These are phyloP conservation scores for Eristalis tenax DNA, from an alignment of 2,888 invertebrate species.

Conservation along the genomic window DNA sequence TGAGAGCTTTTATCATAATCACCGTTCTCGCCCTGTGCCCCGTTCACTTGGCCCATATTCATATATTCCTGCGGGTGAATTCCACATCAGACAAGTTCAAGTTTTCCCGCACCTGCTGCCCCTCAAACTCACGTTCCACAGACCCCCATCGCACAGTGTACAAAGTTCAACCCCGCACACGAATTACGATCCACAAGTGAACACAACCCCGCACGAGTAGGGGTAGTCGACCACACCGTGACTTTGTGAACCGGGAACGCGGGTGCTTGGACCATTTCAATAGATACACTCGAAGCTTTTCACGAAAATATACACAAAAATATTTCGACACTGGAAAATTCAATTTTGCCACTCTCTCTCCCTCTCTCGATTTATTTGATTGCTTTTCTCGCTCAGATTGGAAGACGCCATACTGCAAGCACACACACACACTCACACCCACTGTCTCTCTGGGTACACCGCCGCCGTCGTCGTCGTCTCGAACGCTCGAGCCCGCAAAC, in stretches of 20 bases:
- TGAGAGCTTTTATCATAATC: constrained; percentile 68
- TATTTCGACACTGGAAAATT: constrained; percentile 66
- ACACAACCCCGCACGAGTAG: background rate
- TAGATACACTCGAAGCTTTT: constrained; percentile 54
- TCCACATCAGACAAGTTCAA: constrained; percentile 61
- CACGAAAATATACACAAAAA: constrained; percentile 64
- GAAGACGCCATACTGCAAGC: constrained; percentile 61
- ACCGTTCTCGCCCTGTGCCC: constrained; percentile 31
- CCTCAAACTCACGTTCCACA: constrained; percentile 23
- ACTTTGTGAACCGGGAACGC: background rate
- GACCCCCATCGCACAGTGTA: background rate
- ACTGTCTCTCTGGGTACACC: constrained; percentile 60
- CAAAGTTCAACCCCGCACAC: constrained; percentile 32
- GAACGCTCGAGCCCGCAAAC: constrained; percentile 65
- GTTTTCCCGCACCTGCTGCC: constrained; percentile 23
- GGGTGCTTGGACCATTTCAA: constrained; percentile 25
- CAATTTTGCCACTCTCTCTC: constrained; percentile 24
- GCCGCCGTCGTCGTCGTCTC: constrained; percentile 44
- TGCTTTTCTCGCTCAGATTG: constrained; percentile 52
- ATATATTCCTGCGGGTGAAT: constrained; percentile 45
- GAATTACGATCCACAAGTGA: constrained; percentile 8
- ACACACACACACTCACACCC: constrained; percentile 27
- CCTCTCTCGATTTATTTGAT: constrained; percentile 14
- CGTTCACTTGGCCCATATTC: constrained; percentile 55
- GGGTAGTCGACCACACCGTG: constrained; percentile 7